Conservation (phyloP, 2,797 vertebrate species). For the Eulemur mongoz region DNA sequence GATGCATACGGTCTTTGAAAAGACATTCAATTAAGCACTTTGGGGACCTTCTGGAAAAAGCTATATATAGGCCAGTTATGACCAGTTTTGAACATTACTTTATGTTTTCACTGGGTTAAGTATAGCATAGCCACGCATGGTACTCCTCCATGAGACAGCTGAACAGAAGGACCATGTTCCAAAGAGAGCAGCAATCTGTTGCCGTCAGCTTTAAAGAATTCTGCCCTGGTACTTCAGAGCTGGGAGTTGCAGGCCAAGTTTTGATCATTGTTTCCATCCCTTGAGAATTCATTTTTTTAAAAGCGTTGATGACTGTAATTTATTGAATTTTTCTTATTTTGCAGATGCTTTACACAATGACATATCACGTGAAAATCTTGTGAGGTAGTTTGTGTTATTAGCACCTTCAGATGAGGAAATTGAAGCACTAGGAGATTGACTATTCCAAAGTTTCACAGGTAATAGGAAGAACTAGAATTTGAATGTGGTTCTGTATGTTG, state of each 20-base stretch:
- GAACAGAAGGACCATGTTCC: constrained; percentile 45
- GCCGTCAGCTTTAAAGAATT: background rate
- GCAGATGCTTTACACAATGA: background rate
- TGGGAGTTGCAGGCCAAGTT: background rate
- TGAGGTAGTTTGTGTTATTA: background rate
- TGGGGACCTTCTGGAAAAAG: constrained; percentile 21
- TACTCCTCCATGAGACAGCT: constrained; percentile 25
- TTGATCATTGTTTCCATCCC: background rate
- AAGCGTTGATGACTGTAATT: background rate
- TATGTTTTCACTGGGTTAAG: constrained; percentile 50
- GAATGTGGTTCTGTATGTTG: background rate
- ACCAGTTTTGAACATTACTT: constrained; percentile 56
- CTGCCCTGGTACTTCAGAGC: background rate
- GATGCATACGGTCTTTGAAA: constrained; percentile 17
- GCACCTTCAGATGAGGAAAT: background rate
- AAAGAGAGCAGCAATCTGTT: constrained; percentile 55
- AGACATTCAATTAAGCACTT: constrained; percentile 61
- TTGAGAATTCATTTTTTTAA: background rate
- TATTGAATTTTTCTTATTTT: background rate
- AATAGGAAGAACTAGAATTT: background rate
- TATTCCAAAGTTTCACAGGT: background rate
- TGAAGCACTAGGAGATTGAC: background rate
- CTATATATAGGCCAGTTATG: constrained; percentile 25
- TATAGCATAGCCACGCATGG: background rate
- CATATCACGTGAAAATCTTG: background rate